phyloP scores from a whole-genome alignment of 2,888 invertebrate species.

The Brenthis daphne region DNA sequence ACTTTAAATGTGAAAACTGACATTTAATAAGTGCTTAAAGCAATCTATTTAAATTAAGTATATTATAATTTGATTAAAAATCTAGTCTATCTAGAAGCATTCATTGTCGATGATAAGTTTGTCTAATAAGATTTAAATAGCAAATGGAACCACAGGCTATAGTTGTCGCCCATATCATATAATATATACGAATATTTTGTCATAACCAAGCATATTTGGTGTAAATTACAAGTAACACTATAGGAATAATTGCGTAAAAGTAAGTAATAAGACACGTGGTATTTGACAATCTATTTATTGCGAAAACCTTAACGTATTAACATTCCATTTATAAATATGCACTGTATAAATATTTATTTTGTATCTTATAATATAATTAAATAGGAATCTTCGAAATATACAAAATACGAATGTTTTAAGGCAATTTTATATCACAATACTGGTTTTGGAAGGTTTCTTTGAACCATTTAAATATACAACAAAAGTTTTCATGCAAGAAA shows the following conservation, averaged over 20 bases:
- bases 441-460: slow-evolving; percentile 40
- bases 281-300: slow-evolving; percentile 53
- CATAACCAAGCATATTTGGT: not conserved
- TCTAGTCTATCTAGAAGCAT: no score
- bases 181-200: not conserved
- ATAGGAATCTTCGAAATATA: slow-evolving; percentile 39
- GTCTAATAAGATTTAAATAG: no score
- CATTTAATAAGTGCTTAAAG: no score
- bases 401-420: slow-evolving; percentile 48
- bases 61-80: no score
- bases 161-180: no score
- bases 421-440: slow-evolving; percentile 73
- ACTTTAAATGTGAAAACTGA: no score
- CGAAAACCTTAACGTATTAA: slow-evolving; percentile 57
- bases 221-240: slow-evolving; percentile 8
- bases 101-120: no score
- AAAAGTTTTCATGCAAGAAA: not conserved
- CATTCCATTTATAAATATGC: slow-evolving; percentile 53
- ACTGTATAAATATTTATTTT: slow-evolving; percentile 52
- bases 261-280: slow-evolving; percentile 24
- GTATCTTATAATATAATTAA: slow-evolving; percentile 42
- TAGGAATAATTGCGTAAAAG: slow-evolving; percentile 16
- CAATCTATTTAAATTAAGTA: no score
- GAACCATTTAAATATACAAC: not conserved
- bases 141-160: no score